Conservation (phyloP, 1,140 invertebrate species). For the Liolophura sinensis region DNA sequence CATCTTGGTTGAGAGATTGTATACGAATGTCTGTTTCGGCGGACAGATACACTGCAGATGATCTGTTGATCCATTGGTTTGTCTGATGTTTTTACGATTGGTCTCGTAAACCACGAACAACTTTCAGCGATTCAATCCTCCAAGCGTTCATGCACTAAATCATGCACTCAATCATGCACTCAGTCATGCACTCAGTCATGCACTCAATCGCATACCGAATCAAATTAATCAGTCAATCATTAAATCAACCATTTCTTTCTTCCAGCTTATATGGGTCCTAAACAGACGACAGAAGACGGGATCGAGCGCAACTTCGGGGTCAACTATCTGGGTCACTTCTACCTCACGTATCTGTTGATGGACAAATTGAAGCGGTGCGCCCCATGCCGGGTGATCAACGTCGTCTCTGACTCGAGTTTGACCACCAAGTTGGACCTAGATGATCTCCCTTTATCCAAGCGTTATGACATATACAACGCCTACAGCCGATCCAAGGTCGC, state of each 20-base stretch:
- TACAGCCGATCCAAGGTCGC: conserved; percentile 47
- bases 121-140: too few relatives aligned
- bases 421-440: conserved; percentile 42
- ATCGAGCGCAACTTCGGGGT: conserved; percentile 74
- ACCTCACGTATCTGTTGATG: conserved; percentile 42
- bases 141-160: too few relatives aligned
- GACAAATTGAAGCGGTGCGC: conserved; percentile 40
- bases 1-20: too few relatives aligned
- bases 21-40: too few relatives aligned
- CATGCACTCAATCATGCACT: too few relatives aligned
- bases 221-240: too few relatives aligned
- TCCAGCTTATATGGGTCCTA: conserved; percentile 51
- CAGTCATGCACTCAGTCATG: too few relatives aligned
- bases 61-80: too few relatives aligned
- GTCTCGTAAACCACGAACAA: too few relatives aligned
- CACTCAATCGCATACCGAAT: too few relatives aligned
- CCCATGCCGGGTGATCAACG: conserved; percentile 43
- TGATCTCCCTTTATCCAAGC: conserved; percentile 35
- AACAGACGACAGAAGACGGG: conserved; percentile 66
- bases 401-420: conserved; percentile 38
- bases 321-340: conserved; percentile 59
- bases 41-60: too few relatives aligned
- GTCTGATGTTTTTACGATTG: too few relatives aligned
- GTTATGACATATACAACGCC: conserved; percentile 38
- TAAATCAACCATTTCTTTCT: conserved; percentile 1